Conservation (phyloP, 2,888 invertebrate species). For the Torymus tubicola region DNA sequence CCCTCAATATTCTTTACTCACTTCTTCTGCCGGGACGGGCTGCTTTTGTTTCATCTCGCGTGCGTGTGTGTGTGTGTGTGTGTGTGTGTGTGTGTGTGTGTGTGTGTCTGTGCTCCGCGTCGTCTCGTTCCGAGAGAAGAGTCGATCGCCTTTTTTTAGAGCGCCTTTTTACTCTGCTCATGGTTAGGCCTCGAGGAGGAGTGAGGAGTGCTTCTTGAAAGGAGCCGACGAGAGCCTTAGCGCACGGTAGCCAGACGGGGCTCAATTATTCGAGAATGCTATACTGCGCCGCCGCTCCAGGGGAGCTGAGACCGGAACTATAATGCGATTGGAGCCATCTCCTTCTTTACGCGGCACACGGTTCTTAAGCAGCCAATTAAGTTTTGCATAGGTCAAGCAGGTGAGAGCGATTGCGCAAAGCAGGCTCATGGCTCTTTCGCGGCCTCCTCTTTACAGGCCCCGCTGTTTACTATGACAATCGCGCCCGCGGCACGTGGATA, state of each 20-base stretch:
- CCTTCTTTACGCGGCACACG: too few species aligned
- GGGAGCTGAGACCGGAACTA: not conserved
- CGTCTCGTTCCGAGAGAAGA: not conserved
- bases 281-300: conserved; percentile 69
- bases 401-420: too few species aligned
- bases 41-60: conserved; percentile 3
- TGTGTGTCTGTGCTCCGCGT: not conserved
- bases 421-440: too few species aligned
- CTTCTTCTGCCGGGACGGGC: conserved; percentile 3
- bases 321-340: conserved; percentile 26
- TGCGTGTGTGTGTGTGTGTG: not conserved
- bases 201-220: conserved; percentile 66
- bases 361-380: too few species aligned
- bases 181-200: conserved; percentile 22
- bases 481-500: too few species aligned
- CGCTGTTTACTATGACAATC: too few species aligned
- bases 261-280: conserved; percentile 75
- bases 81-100: not conserved
- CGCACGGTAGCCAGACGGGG: conserved; percentile 75
- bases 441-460: too few species aligned
- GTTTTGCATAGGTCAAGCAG: too few species aligned
- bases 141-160: conserved; percentile 5
- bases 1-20: not conserved
- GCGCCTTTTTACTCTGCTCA: too few species aligned
- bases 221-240: conserved; percentile 71